phyloP scores from a whole-genome alignment of 2,113 vertebrate genomes.

The Microcebus griseorufus region DNA sequence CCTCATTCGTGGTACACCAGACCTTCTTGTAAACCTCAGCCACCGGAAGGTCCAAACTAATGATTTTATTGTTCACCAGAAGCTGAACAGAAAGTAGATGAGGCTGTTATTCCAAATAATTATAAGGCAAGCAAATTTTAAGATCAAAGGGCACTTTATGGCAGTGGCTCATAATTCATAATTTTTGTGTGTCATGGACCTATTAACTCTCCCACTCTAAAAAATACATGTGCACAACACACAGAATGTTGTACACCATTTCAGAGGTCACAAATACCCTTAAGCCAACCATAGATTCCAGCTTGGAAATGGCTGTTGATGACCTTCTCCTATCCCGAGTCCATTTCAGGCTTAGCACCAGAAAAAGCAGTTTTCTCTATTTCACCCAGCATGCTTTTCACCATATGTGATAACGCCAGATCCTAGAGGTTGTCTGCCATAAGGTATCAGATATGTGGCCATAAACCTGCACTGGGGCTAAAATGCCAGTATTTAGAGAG shows the following conservation, averaged over 20 bases:
- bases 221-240: neutral
- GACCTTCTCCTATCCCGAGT: neutral
- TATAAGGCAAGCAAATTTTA: neutral
- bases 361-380: neutral
- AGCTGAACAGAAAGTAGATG: conserved; percentile 85
- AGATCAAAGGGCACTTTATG: neutral
- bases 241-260: neutral
- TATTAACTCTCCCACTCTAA: neutral
- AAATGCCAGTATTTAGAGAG: neutral
- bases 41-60: conserved; percentile 97
- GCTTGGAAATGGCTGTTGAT: neutral
- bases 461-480: neutral
- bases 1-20: conserved; percentile 99
- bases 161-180: neutral
- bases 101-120: conserved; percentile 15
- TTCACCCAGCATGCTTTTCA: neutral
- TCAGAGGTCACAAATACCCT: neutral
- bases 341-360: neutral
- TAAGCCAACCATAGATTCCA: neutral
- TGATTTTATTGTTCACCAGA: conserved; percentile 99
- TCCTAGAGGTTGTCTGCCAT: neutral
- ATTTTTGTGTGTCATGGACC: neutral
- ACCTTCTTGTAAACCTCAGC: conserved; percentile 99
- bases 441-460: neutral
- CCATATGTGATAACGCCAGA: neutral